Percentiles rank a stretch among this genome's conserved stretches.
Conservation (phyloP, 1,140 invertebrate species). For the Limonius californicus region DNA sequence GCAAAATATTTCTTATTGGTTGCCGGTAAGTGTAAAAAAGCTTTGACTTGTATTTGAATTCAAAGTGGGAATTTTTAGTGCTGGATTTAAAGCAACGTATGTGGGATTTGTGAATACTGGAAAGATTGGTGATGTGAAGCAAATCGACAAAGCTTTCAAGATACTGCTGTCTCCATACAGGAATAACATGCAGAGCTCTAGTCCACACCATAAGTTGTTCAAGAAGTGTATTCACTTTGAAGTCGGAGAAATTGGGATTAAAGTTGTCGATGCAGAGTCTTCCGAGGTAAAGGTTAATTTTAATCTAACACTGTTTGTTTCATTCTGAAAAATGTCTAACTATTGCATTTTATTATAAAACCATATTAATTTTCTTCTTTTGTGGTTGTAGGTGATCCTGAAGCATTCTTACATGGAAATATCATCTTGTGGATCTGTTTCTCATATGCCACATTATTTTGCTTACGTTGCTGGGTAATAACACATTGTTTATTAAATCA, state of each 20-base stretch:
- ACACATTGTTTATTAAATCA: constrained; percentile 22
- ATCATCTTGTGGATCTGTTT: constrained; percentile 58
- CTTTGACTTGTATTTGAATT: no score
- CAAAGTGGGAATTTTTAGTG: constrained; percentile 35
- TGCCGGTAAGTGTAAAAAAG: no score
- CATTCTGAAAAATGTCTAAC: no score
- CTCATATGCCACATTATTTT: constrained; percentile 55
- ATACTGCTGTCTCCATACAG: constrained; percentile 42
- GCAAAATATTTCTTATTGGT: no score
- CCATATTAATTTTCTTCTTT: not conserved
- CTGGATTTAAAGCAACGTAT: constrained; percentile 49
- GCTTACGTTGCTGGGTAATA: constrained; percentile 60
- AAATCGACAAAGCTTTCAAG: constrained; percentile 53
- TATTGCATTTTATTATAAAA: no score
- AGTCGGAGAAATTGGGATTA: constrained; percentile 53
- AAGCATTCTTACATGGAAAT: constrained; percentile 63
- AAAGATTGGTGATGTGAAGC: constrained; percentile 51
- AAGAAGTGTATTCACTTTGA: constrained; percentile 49
- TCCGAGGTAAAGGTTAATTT: constrained; percentile 38
- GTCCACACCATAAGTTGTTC: constrained; percentile 29
- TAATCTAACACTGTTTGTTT: no score
- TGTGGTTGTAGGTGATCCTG: constrained; percentile 46
- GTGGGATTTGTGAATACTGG: constrained; percentile 51
- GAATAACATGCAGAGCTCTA: not conserved
- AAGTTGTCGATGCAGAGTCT: constrained; percentile 45